Percentiles rank a stretch among this genome's conserved stretches.
Evolutionary conservation across 2,797 vertebrate species (phyloP).

Genomic region (Mico argentatus): DNA sequence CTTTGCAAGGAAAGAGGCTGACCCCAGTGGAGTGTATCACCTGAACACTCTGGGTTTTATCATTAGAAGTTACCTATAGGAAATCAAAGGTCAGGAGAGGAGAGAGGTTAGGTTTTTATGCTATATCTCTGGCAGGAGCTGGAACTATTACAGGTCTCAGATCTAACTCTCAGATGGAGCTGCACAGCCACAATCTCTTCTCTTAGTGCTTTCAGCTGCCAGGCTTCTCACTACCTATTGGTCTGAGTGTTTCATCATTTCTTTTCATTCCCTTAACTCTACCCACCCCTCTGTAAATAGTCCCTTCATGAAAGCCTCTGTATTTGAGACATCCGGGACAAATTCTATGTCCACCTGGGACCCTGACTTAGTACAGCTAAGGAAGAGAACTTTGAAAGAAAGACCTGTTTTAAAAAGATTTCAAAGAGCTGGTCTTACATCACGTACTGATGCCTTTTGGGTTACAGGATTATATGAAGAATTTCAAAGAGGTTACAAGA

Average conservation of each 20-base stretch:
- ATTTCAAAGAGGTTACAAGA: background rate
- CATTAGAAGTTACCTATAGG: background rate
- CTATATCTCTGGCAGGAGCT: background rate
- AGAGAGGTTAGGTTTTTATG: background rate
- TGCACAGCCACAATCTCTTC: background rate
- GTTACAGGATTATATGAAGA: background rate
- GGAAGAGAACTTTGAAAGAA: background rate
- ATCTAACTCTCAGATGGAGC: background rate
- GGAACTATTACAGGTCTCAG: background rate
- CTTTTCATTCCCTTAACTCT: background rate
- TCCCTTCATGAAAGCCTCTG: background rate
- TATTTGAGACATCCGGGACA: background rate
- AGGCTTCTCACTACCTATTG: background rate
- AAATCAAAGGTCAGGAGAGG: background rate
- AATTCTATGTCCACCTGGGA: background rate
- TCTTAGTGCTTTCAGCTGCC: background rate
- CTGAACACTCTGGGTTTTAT: background rate
- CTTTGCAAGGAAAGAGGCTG: background rate
- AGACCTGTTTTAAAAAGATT: background rate
- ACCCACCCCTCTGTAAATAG: background rate
- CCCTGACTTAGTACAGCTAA: background rate
- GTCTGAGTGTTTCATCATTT: background rate
- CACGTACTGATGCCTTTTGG: background rate
- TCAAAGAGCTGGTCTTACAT: background rate
- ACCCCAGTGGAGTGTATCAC: background rate